Percentiles rank a stretch among this genome's conserved stretches.
phyloP scores from a whole-genome alignment of 2,113 vertebrate genomes.

The Spizaetus ornatus region DNA sequence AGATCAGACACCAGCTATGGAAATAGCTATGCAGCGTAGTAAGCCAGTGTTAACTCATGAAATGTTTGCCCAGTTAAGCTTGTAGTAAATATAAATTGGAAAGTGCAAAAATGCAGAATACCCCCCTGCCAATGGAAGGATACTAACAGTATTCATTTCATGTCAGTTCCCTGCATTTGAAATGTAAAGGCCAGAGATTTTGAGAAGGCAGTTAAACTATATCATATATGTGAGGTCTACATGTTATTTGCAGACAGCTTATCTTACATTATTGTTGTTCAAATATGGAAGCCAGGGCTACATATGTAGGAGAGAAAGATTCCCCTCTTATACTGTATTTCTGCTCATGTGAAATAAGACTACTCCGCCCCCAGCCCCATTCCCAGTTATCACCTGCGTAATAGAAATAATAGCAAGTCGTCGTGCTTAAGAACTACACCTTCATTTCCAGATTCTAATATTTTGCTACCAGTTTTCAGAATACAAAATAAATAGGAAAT shows the following conservation, averaged over 20 bases:
- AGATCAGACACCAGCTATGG: neutral
- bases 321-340: neutral
- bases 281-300: neutral
- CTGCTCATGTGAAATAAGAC: neutral
- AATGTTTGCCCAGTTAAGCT: neutral
- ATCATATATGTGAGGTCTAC: neutral
- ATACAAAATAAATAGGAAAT: neutral
- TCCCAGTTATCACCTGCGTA: neutral
- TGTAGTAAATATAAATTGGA: neutral
- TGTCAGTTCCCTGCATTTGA: neutral
- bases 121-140: accelerated
- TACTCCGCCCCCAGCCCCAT: neutral
- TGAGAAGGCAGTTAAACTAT: neutral
- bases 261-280: neutral
- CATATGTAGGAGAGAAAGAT: neutral
- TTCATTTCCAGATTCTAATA: neutral
- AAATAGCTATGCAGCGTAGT: neutral
- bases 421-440: neutral
- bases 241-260: neutral
- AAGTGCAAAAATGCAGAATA: neutral
- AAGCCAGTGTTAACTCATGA: neutral
- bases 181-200: neutral
- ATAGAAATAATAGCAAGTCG: neutral
- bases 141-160: neutral
- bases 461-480: neutral